Percentiles rank a stretch among this genome's conserved stretches.
These are phyloP conservation scores for Crenuchus spilurus DNA, from an alignment of 2,797 vertebrate species.

Conservation along the genomic window DNA sequence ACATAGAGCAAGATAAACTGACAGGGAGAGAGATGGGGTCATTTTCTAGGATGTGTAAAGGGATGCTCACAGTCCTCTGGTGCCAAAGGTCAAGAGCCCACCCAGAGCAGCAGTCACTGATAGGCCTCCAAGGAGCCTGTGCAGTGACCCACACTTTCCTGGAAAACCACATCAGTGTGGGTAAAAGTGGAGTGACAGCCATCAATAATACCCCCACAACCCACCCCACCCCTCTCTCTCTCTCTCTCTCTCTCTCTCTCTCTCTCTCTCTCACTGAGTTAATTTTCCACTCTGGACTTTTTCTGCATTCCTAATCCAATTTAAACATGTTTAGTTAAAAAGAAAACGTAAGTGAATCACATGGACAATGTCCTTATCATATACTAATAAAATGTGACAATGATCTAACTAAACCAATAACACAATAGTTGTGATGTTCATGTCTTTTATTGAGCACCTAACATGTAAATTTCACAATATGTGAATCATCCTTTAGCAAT, in stretches of 20 bases:
- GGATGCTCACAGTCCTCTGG: neutral
- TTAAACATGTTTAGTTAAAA: slow-evolving; percentile 6
- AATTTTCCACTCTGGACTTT: neutral
- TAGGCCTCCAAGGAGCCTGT: slow-evolving; percentile 29
- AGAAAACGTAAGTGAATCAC: too few species aligned
- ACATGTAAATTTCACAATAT: too few species aligned
- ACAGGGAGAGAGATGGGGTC: too few species aligned
- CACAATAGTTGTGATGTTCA: too few species aligned
- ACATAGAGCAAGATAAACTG: too few species aligned
- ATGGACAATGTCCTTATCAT: too few species aligned
- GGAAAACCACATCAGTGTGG: slow-evolving; percentile 29
- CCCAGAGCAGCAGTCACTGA: slow-evolving; percentile 29
- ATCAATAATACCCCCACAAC: slow-evolving; percentile 1
- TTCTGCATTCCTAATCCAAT: neutral
- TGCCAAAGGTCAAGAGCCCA: slow-evolving; percentile 18
- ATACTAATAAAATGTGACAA: too few species aligned
- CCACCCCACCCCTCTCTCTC: neutral
- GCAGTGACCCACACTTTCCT: slow-evolving; percentile 24
- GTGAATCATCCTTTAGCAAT: too few species aligned
- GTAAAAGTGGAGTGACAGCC: slow-evolving; percentile 33
- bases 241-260: neutral
- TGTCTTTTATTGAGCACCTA: too few species aligned
- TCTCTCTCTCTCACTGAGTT: neutral
- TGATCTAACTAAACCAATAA: too few species aligned
- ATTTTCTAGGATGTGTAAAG: neutral